A percentile compares a stretch with the other conserved stretches of the same genome.
phyloP scores from a whole-genome alignment of 2,888 invertebrate genomes.

The Phorcus lineatus region DNA sequence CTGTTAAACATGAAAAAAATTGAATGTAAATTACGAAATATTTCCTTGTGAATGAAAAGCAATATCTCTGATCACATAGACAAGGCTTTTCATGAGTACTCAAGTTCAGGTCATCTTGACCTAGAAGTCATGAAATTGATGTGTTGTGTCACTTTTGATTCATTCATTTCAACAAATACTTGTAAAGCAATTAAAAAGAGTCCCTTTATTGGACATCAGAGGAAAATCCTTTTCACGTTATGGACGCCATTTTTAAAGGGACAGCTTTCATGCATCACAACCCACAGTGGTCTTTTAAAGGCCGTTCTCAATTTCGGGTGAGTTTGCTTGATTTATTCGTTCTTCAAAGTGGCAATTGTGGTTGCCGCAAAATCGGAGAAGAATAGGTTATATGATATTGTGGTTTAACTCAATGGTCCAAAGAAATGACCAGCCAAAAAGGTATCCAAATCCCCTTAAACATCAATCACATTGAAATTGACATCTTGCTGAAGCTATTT shows the following conservation, averaged over 20 bases:
- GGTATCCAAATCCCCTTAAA: too few relatives aligned
- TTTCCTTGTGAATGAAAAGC: too few relatives aligned
- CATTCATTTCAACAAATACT: background rate
- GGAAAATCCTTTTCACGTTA: background rate
- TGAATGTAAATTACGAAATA: too few relatives aligned
- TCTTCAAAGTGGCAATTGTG: background rate
- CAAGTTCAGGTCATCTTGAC: background rate
- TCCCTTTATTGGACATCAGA: background rate
- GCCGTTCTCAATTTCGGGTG: background rate
- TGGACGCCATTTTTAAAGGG: background rate
- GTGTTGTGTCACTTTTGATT: background rate
- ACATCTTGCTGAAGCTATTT: too few relatives aligned
- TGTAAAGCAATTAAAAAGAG: background rate
- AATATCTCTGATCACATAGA: too few relatives aligned
- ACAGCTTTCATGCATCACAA: background rate
- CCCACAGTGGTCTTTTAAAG: background rate
- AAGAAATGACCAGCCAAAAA: too few relatives aligned
- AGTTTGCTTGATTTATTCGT: background rate
- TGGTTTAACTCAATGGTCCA: background rate
- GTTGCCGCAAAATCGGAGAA: background rate
- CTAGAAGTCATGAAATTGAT: background rate
- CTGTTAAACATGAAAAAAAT: too few relatives aligned
- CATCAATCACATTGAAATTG: too few relatives aligned
- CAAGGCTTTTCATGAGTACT: background rate
- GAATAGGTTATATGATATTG: slow-evolving; percentile 11